A percentile compares a stretch with the other conserved stretches of the same genome.
Conservation (phyloP, 2,797 vertebrate genomes). For the Eidolon dupreanum region DNA sequence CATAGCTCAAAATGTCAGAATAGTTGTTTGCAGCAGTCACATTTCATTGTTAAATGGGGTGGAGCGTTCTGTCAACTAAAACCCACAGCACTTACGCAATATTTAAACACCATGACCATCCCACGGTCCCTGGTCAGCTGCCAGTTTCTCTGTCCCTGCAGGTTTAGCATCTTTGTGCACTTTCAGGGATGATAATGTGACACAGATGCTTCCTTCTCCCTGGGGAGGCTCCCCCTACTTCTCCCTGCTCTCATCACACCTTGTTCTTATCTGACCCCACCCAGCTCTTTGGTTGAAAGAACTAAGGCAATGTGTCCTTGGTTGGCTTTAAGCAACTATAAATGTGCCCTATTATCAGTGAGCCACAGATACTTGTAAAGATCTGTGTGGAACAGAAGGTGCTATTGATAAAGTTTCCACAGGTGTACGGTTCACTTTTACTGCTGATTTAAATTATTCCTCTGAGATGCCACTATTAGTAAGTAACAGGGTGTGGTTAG, state of each 20-base stretch:
- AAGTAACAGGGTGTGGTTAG: constrained; percentile 28
- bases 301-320: background rate
- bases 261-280: background rate
- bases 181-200: background rate
- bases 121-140: constrained; percentile 39
- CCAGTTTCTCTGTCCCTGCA: constrained; percentile 44
- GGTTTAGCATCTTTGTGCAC: background rate
- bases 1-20: background rate
- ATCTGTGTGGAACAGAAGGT: background rate
- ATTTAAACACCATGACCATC: constrained; percentile 21
- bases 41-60: background rate
- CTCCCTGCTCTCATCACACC: background rate
- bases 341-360: background rate
- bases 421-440: constrained; percentile 28
- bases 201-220: background rate
- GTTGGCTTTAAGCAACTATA: background rate
- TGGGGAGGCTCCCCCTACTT: background rate
- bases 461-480: background rate
- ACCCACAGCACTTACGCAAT: constrained; percentile 15
- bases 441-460: constrained; percentile 21
- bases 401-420: background rate
- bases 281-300: constrained; percentile 21
- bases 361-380: constrained; percentile 17
- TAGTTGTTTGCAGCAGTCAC: background rate
- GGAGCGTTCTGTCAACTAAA: constrained; percentile 45